Conservation (phyloP, 2,113 vertebrate species). For the Alaudala cheleensis region DNA sequence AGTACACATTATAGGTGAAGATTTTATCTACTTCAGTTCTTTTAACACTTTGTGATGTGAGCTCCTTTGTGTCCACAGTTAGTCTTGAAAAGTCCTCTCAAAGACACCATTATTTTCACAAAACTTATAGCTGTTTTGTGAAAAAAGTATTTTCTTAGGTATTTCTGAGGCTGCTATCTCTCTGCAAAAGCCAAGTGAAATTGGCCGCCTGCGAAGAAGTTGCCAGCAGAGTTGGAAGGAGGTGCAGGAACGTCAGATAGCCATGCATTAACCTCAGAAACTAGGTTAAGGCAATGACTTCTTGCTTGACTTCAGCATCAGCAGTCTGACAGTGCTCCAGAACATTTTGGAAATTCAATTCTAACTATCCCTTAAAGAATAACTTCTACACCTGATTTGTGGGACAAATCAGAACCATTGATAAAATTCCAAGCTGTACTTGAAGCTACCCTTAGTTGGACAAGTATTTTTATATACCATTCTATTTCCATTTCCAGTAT, state of each 20-base stretch:
- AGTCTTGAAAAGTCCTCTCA: background rate
- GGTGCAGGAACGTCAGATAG: background rate
- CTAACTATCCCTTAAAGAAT: background rate
- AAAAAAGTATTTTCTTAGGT: background rate
- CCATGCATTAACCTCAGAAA: background rate
- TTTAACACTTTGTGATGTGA: accelerated
- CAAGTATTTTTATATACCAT: background rate
- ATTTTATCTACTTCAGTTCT: background rate
- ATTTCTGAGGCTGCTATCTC: background rate
- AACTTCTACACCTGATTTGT: background rate
- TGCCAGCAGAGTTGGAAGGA: background rate
- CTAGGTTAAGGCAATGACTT: background rate
- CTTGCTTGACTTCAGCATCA: background rate
- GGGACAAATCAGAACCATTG: background rate
- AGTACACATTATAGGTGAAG: background rate
- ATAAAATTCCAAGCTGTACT: background rate
- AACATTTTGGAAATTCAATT: background rate
- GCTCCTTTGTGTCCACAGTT: background rate
- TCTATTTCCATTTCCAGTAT: background rate
- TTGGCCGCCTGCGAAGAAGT: accelerated
- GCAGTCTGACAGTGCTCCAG: background rate
- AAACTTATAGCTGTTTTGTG: background rate
- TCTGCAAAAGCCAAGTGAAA: background rate
- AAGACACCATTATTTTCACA: background rate
- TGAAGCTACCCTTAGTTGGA: background rate